phyloP scores from a whole-genome alignment of 2,797 vertebrate species.

The Nannoperca obscura region DNA sequence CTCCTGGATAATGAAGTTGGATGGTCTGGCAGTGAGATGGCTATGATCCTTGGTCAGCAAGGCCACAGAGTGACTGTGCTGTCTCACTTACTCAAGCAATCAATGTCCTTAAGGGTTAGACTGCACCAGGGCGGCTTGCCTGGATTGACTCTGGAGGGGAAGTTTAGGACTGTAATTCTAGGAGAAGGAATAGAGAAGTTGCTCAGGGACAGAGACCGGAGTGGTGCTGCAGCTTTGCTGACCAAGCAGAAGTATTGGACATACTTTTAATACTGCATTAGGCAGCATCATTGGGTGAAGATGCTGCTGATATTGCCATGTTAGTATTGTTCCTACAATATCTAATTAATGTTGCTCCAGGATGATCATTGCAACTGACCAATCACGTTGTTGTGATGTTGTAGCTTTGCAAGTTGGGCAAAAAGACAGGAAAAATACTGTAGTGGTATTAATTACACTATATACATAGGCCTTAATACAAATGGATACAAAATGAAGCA shows the following conservation, averaged over 20 bases:
- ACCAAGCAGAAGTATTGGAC: conserved; percentile 21
- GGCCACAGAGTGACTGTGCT: conserved; percentile 34
- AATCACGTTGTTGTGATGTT: no score
- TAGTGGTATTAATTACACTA: no score
- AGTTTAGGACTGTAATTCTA: conserved; percentile 24
- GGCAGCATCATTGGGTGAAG: conserved; percentile 3
- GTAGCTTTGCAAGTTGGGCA: no score
- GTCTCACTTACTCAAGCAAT: conserved; percentile 59
- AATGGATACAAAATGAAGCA: no score
- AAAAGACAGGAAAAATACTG: no score
- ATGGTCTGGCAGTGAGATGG: conserved; percentile 31
- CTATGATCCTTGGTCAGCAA: conserved; percentile 54
- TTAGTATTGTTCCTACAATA: no score
- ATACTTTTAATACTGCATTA: conserved; percentile 25
- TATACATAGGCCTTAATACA: no score
- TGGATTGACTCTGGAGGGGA: conserved; percentile 1
- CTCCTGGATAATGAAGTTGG: conserved; percentile 61
- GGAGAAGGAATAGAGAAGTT: conserved; percentile 3
- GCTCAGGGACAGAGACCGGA: conserved; percentile 12
- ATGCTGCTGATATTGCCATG: background rate
- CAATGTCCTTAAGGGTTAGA: conserved; percentile 19
- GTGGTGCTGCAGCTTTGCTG: conserved; percentile 31
- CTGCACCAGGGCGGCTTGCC: background rate
- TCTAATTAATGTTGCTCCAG: no score
- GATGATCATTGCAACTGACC: no score